Conservation (phyloP, 2,113 vertebrate genomes). For the Nycticebus coucang region DNA sequence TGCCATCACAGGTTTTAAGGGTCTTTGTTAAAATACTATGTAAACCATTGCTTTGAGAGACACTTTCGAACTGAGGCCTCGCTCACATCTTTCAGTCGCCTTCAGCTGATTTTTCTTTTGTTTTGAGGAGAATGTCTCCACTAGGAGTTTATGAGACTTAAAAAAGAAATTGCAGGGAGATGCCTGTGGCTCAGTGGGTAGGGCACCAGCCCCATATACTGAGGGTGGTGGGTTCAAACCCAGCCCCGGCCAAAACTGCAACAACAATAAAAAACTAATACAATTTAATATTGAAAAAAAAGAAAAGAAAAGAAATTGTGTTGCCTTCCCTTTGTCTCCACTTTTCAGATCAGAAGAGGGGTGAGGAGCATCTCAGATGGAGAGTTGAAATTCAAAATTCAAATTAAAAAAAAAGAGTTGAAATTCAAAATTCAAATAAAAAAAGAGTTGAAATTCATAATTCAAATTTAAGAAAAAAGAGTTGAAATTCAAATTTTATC, state of each 20-base stretch:
- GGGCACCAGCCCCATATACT: no score
- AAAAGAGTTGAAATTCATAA: background rate
- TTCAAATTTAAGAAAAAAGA: background rate
- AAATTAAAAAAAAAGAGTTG: no score
- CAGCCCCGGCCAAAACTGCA: no score
- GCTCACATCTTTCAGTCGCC: background rate
- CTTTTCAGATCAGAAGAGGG: background rate
- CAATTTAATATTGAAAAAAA: no score
- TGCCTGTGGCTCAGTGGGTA: no score
- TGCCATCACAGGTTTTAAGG: no score
- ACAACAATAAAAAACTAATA: no score
- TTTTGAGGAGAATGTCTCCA: background rate
- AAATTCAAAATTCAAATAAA: no score
- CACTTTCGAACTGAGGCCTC: background rate
- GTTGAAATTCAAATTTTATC: background rate
- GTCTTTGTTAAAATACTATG: no score
- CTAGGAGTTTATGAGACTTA: background rate
- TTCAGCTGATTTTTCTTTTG: background rate
- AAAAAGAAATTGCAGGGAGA: background rate
- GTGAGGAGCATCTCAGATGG: no score
- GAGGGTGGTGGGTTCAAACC: no score
- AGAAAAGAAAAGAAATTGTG: no score
- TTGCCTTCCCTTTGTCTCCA: background rate
- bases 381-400: background rate
- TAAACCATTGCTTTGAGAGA: background rate